These are phyloP conservation scores for Pipistrellus kuhlii DNA, from an alignment of 2,797 vertebrate species.

Conservation along the genomic window DNA sequence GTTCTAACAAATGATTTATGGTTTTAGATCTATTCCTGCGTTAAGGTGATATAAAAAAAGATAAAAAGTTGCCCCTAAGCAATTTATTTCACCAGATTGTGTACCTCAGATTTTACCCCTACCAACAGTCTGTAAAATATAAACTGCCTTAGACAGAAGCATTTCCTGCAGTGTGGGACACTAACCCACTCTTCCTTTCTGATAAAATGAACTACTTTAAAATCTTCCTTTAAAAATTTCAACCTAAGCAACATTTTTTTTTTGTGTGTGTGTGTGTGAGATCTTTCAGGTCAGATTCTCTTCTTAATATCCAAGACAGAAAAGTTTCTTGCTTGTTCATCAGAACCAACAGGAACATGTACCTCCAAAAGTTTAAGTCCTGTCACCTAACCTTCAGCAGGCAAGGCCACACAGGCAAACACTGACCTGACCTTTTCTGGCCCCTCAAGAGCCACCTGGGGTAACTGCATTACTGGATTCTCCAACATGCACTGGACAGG, in stretches of 20 bases:
- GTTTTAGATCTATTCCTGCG: background rate
- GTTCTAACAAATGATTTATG: background rate
- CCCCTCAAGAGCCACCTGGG: background rate
- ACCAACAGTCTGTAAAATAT: background rate
- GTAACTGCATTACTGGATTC: background rate
- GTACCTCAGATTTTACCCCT: background rate
- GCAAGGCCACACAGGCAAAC: background rate
- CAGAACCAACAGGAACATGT: background rate
- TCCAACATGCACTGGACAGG: background rate
- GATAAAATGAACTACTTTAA: conserved; percentile 12
- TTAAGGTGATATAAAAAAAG: background rate
- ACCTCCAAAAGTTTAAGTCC: background rate
- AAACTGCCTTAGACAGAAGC: background rate
- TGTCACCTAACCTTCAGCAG: background rate
- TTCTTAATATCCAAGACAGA: background rate
- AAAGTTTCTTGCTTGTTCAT: conserved; percentile 30
- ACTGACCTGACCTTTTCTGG: background rate
- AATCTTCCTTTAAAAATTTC: background rate
- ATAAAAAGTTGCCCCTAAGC: background rate
- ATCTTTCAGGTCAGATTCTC: background rate
- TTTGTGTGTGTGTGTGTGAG: too few species aligned
- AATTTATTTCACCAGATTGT: background rate
- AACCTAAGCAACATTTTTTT: background rate
- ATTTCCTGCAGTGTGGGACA: background rate
- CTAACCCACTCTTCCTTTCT: conserved; percentile 14